Percentiles rank a stretch among this genome's conserved stretches.
These are phyloP conservation scores for Holothuria scabra DNA, from an alignment of 53 echinoderm and acorn worm genomes.

Conservation along the genomic window DNA sequence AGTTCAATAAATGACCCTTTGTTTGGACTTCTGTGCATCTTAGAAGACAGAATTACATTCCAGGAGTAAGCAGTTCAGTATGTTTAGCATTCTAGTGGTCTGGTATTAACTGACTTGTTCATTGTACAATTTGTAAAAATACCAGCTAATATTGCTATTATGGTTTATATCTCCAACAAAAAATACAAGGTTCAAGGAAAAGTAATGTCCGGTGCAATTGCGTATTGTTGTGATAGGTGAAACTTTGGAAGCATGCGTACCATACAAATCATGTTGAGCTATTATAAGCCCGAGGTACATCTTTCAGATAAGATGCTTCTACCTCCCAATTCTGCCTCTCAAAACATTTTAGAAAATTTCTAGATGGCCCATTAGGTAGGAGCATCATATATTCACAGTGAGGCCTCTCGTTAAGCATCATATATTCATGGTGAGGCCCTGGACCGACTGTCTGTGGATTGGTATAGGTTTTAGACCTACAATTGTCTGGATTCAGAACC, in stretches of 20 bases:
- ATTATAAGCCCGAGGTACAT: neutral
- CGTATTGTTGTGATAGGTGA: neutral
- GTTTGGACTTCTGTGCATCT: too few species aligned
- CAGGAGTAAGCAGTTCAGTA: too few species aligned
- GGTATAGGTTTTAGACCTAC: too few species aligned
- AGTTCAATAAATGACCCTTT: too few species aligned
- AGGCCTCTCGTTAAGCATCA: conserved; percentile 21
- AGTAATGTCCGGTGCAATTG: neutral
- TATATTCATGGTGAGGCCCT: conserved; percentile 13
- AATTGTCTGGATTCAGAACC: too few species aligned
- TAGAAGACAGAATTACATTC: too few species aligned
- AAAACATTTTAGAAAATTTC: conserved; percentile 11
- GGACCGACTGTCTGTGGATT: neutral
- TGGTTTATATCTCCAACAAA: too few species aligned
- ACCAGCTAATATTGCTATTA: too few species aligned
- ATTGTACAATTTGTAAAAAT: too few species aligned
- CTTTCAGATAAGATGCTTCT: neutral
- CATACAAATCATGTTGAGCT: neutral
- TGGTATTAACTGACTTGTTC: too few species aligned
- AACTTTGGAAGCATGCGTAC: neutral
- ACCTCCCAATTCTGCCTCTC: neutral
- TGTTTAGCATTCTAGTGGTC: too few species aligned
- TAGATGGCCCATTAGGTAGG: conserved; percentile 28
- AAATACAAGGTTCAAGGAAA: too few species aligned
- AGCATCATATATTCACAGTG: conserved; percentile 14